Percentiles rank a stretch among this genome's conserved stretches.
These are phyloP conservation scores for Gymnothorax javanicus DNA, from an alignment of 2,797 vertebrate genomes.

Conservation along the genomic window DNA sequence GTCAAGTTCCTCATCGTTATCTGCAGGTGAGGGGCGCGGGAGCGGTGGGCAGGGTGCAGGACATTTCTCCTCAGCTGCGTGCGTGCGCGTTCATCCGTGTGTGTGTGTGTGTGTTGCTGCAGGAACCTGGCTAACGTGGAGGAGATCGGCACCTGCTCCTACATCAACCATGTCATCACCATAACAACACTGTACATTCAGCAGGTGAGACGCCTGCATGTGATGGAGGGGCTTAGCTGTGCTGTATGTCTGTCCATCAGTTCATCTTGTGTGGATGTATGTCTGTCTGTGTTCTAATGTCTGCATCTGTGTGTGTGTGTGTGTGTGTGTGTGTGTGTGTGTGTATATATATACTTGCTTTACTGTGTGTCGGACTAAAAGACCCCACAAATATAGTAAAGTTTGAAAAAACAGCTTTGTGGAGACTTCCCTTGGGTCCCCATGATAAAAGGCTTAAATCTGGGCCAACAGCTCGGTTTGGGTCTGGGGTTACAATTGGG, in stretches of 20 bases:
- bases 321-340: slow-evolving; percentile 18
- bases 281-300: background rate
- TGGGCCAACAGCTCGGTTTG: too few relatives aligned
- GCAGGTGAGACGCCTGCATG: slow-evolving; percentile 75
- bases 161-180: slow-evolving; percentile 96
- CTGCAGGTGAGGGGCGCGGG: slow-evolving; percentile 79
- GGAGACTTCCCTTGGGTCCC: too few relatives aligned
- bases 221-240: background rate
- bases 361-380: background rate
- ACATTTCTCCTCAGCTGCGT: background rate
- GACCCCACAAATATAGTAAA: too few relatives aligned
- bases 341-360: background rate
- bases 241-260: background rate
- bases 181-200: slow-evolving; percentile 98
- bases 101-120: slow-evolving; percentile 38
- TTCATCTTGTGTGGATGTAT: background rate
- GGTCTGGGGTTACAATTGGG: too few relatives aligned
- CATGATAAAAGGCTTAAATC: too few relatives aligned
- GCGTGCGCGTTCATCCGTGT: background rate
- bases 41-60: background rate
- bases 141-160: slow-evolving; percentile 95
- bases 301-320: slow-evolving; percentile 1
- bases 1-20: slow-evolving; percentile 96
- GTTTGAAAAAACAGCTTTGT: too few relatives aligned
- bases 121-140: slow-evolving; percentile 97